Evolutionary conservation across 2,888 invertebrate species (phyloP), one percentile per base, ranked within the genome.

Genomic region (Papilio gigon): DNA sequence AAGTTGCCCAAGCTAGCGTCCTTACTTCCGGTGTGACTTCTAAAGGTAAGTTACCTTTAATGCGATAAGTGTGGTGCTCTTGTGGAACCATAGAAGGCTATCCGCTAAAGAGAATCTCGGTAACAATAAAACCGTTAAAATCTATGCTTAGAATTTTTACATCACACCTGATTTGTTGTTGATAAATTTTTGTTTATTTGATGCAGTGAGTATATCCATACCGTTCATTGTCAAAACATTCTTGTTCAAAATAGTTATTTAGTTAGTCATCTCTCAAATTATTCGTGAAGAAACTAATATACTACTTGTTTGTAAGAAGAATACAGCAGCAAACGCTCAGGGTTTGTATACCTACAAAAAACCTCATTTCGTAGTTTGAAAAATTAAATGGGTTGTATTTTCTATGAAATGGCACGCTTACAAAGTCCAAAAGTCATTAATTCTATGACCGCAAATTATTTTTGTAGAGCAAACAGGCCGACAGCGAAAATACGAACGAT

Each of bases 401-500:
- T 33, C 35, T 63, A 17, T 30, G 22, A 50, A 33, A 33, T 25
- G 0, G 14, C 20, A 22, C 3, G 30, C 4, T 37, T 37, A 37
- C 35, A 50, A 63, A 44, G 30, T 37, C 33, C 25, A 66, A 44
- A 67, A 44, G 35, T 42, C 44, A 44, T 68, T 63, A 68, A 58
- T 68, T 11, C 42, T 20, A 56, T 40, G 62, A 62, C 67, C 67
- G 65, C 22, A 65, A 65, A 58, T 53, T 40, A 61, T 68, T 63
- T 68, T 68, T 59, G 50, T 47, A 59, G 37, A 30, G 50, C 50
- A 60, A 50, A 58, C 56, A 35, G 47, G 56, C n/a, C 27, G 17
- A 35, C 17, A 20, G 22, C 63, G 53, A 60, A 61, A 40, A 65
- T 60, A 67, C 50, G 30, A 44, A 65, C 60, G 65, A 50, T 42